Evolutionary conservation across 2,797 vertebrate genomes (phyloP).

Genomic region (Crenichthys baileyi): DNA sequence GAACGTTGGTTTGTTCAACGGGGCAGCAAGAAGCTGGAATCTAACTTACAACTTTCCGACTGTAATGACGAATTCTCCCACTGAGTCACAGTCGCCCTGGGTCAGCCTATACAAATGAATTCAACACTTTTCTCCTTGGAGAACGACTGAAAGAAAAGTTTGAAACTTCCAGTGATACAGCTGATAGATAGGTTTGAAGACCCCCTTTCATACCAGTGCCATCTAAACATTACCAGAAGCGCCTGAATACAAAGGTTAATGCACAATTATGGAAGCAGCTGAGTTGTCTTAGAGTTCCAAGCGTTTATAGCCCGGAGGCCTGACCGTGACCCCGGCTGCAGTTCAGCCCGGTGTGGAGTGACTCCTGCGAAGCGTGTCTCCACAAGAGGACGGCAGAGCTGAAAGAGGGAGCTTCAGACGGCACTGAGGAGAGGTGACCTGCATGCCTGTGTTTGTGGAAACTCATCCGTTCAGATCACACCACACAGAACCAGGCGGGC

Average conservation of each 20-base stretch:
- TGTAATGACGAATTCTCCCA: neutral
- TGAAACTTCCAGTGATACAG: neutral
- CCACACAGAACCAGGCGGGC: constrained; percentile 41
- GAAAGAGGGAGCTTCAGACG: constrained; percentile 28
- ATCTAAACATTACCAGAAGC: constrained; percentile 14
- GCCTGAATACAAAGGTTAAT: neutral
- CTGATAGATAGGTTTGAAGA: constrained; percentile 10
- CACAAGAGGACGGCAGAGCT: constrained; percentile 57
- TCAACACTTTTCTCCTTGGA: constrained; percentile 34
- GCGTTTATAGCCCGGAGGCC: constrained; percentile 62
- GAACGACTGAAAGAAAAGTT: constrained; percentile 7
- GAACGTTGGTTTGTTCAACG: neutral
- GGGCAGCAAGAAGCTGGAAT: neutral
- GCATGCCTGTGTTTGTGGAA: constrained; percentile 21
- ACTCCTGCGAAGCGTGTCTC: constrained; percentile 48
- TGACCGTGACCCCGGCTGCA: constrained; percentile 48
- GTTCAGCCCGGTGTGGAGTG: constrained; percentile 63
- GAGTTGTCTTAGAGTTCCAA: constrained; percentile 54
- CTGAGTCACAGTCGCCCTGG: neutral
- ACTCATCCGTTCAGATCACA: constrained; percentile 40
- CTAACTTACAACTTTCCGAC: neutral
- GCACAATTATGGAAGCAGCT: constrained; percentile 1
- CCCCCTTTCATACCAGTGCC: neutral
- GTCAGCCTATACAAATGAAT: constrained; percentile 17
- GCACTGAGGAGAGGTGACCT: constrained; percentile 67